Percentiles rank a stretch among this genome's conserved stretches.
Evolutionary conservation across 2,888 invertebrate genomes (phyloP).

Genomic region (Lasioglossum oenotherae): DNA sequence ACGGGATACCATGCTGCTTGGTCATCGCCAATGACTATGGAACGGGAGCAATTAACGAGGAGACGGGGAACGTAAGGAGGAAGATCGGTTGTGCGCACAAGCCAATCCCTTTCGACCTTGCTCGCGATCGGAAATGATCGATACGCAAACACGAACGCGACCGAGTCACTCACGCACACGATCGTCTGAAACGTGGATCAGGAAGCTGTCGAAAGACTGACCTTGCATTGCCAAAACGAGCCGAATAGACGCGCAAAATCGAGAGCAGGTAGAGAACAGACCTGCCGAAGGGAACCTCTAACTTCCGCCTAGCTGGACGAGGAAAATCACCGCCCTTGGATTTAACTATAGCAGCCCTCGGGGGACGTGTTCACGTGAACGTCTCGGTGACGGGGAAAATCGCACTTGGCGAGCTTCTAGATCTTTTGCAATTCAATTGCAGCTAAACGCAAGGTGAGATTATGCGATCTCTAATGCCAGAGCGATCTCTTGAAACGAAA

Average conservation of each 20-base stretch:
- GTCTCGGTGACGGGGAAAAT: neutral
- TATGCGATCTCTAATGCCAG: too few species aligned
- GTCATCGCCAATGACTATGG: neutral
- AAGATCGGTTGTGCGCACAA: constrained; percentile 37
- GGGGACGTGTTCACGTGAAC: neutral
- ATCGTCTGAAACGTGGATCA: constrained; percentile 56
- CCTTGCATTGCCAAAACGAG: constrained; percentile 62
- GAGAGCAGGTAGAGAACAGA: constrained; percentile 10
- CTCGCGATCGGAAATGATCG: constrained; percentile 73
- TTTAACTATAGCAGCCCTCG: neutral
- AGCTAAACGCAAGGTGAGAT: too few species aligned
- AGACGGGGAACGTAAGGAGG: constrained; percentile 32
- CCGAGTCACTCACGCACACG: constrained; percentile 33
- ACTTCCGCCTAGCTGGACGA: constrained; percentile 27
- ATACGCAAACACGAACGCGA: constrained; percentile 34
- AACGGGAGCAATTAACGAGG: constrained; percentile 33
- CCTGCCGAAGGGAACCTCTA: neutral
- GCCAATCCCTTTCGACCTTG: constrained; percentile 75
- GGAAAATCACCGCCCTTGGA: constrained; percentile 22
- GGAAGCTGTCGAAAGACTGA: constrained; percentile 70
- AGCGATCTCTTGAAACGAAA: neutral
- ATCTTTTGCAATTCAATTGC: neutral
- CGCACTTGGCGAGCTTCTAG: neutral
- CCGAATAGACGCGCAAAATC: constrained; percentile 55
- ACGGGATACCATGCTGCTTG: neutral